Evolutionary conservation across 2,888 invertebrate genomes (phyloP), one percentile per base, ranked within the genome.

Genomic region (Eupithecia subfuscata): DNA sequence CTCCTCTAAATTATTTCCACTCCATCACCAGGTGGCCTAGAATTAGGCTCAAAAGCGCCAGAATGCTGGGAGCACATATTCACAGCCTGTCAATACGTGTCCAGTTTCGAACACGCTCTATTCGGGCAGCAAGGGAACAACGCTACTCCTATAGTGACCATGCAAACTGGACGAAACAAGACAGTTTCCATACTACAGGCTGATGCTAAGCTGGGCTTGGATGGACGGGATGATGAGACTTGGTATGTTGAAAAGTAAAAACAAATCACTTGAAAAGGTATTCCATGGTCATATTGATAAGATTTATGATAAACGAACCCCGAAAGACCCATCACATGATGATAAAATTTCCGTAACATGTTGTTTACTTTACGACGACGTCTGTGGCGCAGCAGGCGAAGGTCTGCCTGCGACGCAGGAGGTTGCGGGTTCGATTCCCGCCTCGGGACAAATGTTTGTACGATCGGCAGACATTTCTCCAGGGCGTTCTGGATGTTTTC

Each of bases 21-120:
- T 67, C 22, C 37, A 67, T n/a, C n/a, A 67, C 37, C 63, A 75
- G 96, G 97, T 77, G 98, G 99, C 2, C 94, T 99, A 71, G 98
- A 99, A 87, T 95, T 99, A 11, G 99, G 98, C 7, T 98, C 98
- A 60, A 98, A 98, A 86, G 98, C 98, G 40, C 96, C 98, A 25
- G 98, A 98, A 81, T 99, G 99, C 85, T 99, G 99, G 99, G 97
- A 98, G 79, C 98, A 99, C 87, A 98, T 99, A 77, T 98, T 99
- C 88, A 97, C 97, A 84, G 98, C 98, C 30, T 98, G 98, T 83
- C 97, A 98, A 60, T 98, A 99, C 88, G 98, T 99, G 9, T 97
- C 98, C 7, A 97, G 98, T 85, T 93, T 99, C 85, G 99, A 99
- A 85, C 98, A 98, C 88, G 97, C 97, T 0, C 96, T 98, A 81